Base-by-base conservation (phyloP, 2,113 vertebrate genomes). In the Ursus arctos region DNA sequence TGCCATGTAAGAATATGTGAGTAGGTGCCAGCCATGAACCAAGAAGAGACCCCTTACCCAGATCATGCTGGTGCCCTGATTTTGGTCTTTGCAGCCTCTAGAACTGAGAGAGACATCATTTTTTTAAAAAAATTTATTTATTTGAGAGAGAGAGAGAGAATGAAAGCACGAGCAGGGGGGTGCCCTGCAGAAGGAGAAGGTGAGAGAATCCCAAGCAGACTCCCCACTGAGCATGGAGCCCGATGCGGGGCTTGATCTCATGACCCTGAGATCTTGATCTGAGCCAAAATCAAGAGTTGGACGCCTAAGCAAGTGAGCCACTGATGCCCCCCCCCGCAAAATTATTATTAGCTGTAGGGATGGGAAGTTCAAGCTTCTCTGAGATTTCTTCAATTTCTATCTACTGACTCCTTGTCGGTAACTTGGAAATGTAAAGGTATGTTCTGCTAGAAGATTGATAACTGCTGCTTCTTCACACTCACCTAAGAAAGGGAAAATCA, bases 1-100 rank as follows among this genome's bases (percentile, higher is more conserved):
- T 18, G 13, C 43, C 43, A 0, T 4, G 11, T 6, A 14, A 80
- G 18, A 63, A 33, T 40, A 19, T 1, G 12, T 2, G 2, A 49
- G 61, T 49, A 88, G 76, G 8, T 72, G 40, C 22, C 0, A 67
- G 57, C 63, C 80, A 1, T 88, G 63, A 61, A 18, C 40, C 40
- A 82, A 14, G 24, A 69, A 79, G 71, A 79, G 14, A 40, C 33
- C 53, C 88, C 72, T 11, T 43, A 31, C 51, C 51, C 63, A 4
- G 0, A 18, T 31, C 33, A 14, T 13, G 47, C 26, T 28, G 47
- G 40, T 1, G 1, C 36, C 69, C 28, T 91, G 19, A 19, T 43
- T 86, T 33, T 51, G 33, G 40, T 61, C 63, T 53, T 51, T 26
- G 2, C 1, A 53, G 31, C 61, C 19, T 40, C 71, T 33, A 40